These are phyloP conservation scores for Steinernema hermaphroditum DNA, from an alignment of 2,888 invertebrate species.

Conservation along the genomic window DNA sequence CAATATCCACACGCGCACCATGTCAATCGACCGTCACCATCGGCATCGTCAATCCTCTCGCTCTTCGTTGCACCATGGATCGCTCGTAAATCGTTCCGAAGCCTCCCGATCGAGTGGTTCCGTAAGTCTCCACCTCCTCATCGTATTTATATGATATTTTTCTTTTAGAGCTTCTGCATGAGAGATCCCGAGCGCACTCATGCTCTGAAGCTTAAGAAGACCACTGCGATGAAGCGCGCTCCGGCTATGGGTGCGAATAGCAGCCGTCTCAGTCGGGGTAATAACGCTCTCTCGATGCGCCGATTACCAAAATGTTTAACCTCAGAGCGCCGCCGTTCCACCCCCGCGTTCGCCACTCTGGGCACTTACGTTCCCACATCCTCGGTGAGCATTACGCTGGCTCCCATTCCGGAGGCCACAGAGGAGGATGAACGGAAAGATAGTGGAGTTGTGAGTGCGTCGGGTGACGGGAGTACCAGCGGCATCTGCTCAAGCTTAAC, in stretches of 20 bases:
- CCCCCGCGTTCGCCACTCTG: slow-evolving; percentile 11
- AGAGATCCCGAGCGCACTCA: neutral
- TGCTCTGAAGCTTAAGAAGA: neutral
- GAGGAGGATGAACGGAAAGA: slow-evolving; percentile 16
- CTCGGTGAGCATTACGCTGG: neutral
- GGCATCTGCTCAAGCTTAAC: neutral
- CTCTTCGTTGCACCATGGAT: no score
- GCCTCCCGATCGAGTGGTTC: neutral
- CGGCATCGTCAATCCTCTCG: neutral
- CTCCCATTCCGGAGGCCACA: neutral
- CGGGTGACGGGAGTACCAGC: neutral
- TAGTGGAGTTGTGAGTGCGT: slow-evolving; percentile 12
- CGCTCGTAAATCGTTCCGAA: no score
- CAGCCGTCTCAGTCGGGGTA: slow-evolving; percentile 17
- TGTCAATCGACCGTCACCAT: neutral
- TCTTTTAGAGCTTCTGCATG: neutral
- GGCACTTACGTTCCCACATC: neutral
- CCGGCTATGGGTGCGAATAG: neutral
- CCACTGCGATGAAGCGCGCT: neutral
- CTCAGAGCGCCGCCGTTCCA: slow-evolving; percentile 14
- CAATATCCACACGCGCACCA: neutral
- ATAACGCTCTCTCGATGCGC: neutral
- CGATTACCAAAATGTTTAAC: slow-evolving; percentile 22
- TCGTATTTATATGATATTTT: no score
- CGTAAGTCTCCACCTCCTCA: slow-evolving; percentile 20